phyloP scores from a whole-genome alignment of 2,797 vertebrate genomes.

The Scolopax bukidnonensis region DNA sequence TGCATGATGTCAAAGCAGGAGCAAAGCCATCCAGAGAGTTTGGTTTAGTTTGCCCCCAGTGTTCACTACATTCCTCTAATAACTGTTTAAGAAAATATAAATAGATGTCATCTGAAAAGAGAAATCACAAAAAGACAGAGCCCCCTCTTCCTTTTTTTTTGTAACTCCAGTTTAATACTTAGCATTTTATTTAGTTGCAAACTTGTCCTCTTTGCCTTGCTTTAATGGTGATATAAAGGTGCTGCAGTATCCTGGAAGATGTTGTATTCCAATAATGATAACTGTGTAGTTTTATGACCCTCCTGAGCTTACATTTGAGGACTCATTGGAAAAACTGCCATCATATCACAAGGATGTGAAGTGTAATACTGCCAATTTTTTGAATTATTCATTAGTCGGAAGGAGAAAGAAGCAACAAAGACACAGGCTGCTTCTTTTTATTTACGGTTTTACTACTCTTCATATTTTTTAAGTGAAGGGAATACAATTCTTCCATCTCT shows the following conservation, averaged over 20 bases:
- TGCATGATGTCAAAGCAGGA: not conserved
- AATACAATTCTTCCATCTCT: constrained; percentile 23
- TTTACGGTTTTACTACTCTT: constrained; percentile 42
- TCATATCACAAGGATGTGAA: constrained; percentile 59
- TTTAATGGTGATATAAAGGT: constrained; percentile 51
- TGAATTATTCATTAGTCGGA: constrained; percentile 70
- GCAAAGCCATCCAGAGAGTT: not conserved
- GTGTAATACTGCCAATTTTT: constrained; percentile 58
- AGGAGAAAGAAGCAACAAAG: constrained; percentile 22
- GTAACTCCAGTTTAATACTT: constrained; percentile 66
- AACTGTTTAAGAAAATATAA: not conserved
- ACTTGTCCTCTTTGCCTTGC: constrained; percentile 19
- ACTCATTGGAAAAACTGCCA: constrained; percentile 61
- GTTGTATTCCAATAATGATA: constrained; percentile 47
- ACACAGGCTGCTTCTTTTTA: constrained; percentile 20
- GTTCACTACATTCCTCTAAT: not conserved
- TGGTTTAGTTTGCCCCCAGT: not conserved
- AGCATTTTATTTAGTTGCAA: constrained; percentile 66
- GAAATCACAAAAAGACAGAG: not conserved
- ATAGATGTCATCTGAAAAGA: not conserved
- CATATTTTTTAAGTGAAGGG: constrained; percentile 28
- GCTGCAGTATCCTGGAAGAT: constrained; percentile 46
- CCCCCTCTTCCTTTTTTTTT: not conserved
- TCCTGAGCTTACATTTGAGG: constrained; percentile 62
- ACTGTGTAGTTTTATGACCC: constrained; percentile 63